Conservation (phyloP, 2,797 vertebrate species). For the Mormyrus hasselquistii region DNA sequence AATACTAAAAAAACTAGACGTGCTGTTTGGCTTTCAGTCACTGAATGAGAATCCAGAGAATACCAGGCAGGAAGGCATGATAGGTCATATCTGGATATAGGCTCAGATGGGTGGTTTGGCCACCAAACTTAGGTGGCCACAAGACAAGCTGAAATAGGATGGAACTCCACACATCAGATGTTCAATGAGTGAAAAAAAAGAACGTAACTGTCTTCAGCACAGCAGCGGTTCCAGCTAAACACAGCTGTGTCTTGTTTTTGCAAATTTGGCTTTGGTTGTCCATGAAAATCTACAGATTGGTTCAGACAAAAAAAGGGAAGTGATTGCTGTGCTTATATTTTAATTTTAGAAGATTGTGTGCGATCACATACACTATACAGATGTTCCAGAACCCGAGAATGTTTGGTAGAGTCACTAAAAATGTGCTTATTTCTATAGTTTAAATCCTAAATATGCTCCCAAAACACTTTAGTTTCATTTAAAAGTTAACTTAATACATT, state of each 20-base stretch:
- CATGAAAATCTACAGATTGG: neutral
- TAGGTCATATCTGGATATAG: neutral
- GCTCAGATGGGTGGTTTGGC: neutral
- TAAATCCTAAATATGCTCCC: neutral
- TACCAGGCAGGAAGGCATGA: neutral
- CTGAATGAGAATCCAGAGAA: neutral
- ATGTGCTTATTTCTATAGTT: neutral
- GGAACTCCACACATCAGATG: neutral
- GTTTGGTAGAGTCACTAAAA: neutral
- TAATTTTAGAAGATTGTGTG: neutral
- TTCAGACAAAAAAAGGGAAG: neutral
- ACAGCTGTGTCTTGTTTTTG: neutral
- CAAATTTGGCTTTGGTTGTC: neutral
- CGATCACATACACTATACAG: neutral
- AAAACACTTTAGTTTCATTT: no score
- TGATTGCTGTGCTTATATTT: neutral
- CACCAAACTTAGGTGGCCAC: conserved; percentile 40
- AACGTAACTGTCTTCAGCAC: neutral
- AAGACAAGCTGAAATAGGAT: conserved; percentile 41
- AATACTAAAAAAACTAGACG: neutral
- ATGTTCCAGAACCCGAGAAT: neutral
- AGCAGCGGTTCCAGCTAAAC: neutral
- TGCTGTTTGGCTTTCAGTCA: neutral
- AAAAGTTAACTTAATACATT: no score
- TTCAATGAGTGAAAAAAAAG: neutral